phyloP scores from a whole-genome alignment of 2,797 vertebrate genomes.

The Clamator glandarius region DNA sequence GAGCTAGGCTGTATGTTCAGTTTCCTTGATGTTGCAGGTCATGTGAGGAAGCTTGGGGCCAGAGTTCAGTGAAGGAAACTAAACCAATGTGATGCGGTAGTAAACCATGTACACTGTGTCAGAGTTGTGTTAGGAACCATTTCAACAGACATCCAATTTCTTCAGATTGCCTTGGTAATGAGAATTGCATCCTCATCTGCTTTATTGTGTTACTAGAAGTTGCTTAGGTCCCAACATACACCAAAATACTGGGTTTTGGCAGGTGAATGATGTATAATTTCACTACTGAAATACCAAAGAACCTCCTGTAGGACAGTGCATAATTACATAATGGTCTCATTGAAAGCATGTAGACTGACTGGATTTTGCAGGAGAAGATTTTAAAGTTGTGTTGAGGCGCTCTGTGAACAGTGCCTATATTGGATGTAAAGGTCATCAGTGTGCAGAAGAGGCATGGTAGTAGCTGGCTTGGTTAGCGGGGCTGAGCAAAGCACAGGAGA shows the following conservation, averaged over 20 bases:
- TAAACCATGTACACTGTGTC: fast-evolving
- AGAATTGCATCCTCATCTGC: background rate
- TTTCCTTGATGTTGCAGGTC: background rate
- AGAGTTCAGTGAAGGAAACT: background rate
- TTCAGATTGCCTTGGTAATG: background rate
- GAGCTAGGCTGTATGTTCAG: background rate
- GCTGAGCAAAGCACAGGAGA: background rate
- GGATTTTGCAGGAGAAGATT: background rate
- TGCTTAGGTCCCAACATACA: background rate
- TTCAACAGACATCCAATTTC: background rate
- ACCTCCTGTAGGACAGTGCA: background rate
- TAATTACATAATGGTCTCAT: background rate
- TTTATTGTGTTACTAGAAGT: background rate
- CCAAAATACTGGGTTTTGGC: background rate
- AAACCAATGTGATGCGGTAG: background rate
- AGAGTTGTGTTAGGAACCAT: background rate
- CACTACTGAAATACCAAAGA: background rate
- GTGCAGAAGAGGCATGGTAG: fast-evolving
- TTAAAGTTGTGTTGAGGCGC: background rate
- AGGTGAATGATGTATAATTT: background rate
- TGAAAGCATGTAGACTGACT: fast-evolving
- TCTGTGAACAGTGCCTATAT: fast-evolving
- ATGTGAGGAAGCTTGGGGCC: background rate
- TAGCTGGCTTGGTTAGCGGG: background rate
- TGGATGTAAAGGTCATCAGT: background rate